Conservation (phyloP, 35 echinoderm and acorn worm genomes). For the Ophioderma brevispina region DNA sequence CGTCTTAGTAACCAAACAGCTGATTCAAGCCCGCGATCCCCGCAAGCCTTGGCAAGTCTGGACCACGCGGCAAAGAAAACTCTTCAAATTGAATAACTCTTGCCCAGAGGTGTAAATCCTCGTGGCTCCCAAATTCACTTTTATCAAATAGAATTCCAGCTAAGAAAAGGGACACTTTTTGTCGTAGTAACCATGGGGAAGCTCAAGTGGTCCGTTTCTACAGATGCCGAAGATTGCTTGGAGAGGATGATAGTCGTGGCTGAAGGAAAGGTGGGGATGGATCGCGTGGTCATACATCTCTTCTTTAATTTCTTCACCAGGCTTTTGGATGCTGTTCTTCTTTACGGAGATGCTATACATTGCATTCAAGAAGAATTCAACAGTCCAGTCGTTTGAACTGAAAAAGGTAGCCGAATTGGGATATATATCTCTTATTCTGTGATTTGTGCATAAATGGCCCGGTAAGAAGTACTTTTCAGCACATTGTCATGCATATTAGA, state of each 20-base stretch:
- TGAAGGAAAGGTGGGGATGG: conserved; percentile 77
- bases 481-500: no score
- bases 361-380: conserved; percentile 73
- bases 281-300: conserved; percentile 43
- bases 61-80: no score
- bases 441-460: no score
- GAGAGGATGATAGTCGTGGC: conserved; percentile 17
- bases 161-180: no score
- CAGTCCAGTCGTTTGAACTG: not conserved
- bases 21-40: not conserved
- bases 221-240: not conserved
- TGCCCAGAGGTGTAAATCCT: no score
- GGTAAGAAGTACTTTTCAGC: no score
- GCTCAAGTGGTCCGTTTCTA: no score
- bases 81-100: no score
- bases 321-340: conserved; percentile 76
- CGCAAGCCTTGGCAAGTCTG: no score
- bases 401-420: not conserved
- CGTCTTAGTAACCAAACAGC: not conserved
- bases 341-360: conserved; percentile 79
- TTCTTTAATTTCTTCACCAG: conserved; percentile 69
- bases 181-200: not conserved
- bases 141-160: no score
- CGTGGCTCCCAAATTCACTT: no score
- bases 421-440: no score